Base-by-base conservation (phyloP, 2,797 vertebrate genomes). In the Acropternis orthonyx region DNA sequence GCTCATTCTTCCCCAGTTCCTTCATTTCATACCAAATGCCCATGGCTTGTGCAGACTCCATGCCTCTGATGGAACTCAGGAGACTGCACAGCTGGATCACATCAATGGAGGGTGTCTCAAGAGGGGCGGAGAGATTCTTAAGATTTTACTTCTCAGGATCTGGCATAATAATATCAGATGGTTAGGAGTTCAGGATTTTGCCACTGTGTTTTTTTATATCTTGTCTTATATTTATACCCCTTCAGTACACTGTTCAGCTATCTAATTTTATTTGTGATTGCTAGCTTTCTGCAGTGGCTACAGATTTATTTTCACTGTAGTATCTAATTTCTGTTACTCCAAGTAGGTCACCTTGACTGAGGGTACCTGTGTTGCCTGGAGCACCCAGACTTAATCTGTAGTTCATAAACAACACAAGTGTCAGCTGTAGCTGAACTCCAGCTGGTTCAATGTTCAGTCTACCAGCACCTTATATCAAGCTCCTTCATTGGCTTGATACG, bases 31-130 rank as follows among this genome's bases (percentile, higher is more conserved):
- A 23, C 16, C 6, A 1, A 37, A 2, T 6, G 24, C 4, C 7
- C 20, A 21, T 34, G 59, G 71, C 49, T 52, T 56, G 41, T 2
- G 1, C 3, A 2, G 44, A 10, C 21, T 51, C 0, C 0, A 2
- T 75, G 37, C 39, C n/a, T 49, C 69, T 10, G 1, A 2, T 89
- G 82, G 49, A 61, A 4, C 48, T 77, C 16, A 10, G 72, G 49
- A 63, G 52, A 12, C 49, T 85, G 49, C 52, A 24, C 39, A 48
- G 62, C 78, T 69, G 48, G 44, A 22, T 72, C n/a, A n/a, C 46
- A 11, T 49, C 54, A 26, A 0, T 17, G 32, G 28, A 56, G 28
- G 11, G 10, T 49, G 30, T 79, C 84, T 72, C 44, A 43, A 22
- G 58, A 63, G 24, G 24, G 26, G 26, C 52, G 71, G 14, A 59